These are phyloP conservation scores for Chaetura pelagica DNA, from an alignment of 2,113 vertebrate genomes.

Conservation along the genomic window DNA sequence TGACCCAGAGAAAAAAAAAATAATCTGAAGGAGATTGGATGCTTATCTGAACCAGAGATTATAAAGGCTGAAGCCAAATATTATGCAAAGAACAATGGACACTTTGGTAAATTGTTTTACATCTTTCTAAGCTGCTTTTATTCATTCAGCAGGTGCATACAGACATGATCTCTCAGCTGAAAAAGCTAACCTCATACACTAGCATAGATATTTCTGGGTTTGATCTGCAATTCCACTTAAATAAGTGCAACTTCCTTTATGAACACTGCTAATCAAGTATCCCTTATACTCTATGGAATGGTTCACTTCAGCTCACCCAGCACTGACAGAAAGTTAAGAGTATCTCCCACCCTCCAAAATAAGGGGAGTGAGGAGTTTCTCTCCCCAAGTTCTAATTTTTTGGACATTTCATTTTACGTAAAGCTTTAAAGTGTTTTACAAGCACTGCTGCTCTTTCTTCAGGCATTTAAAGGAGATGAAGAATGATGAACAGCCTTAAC, in stretches of 20 bases:
- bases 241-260: not conserved
- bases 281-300: rapidly evolving
- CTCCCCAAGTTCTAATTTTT: not conserved
- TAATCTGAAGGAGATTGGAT: not conserved
- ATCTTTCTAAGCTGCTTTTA: not conserved
- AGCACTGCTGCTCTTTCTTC: not conserved
- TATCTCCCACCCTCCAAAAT: not conserved
- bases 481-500: not conserved
- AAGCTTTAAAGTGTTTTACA: not conserved
- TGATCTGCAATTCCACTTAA: not conserved
- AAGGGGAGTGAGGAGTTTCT: rapidly evolving
- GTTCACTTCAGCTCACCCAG: not conserved
- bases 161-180: not conserved
- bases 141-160: not conserved
- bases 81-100: not conserved
- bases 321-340: not conserved
- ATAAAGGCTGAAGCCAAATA: not conserved
- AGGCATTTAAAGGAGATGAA: not conserved
- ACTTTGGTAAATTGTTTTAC: not conserved
- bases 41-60: not conserved
- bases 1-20: not conserved
- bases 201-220: not conserved
- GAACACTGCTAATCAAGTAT: not conserved
- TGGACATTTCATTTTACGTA: not conserved
- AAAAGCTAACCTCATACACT: not conserved